These are phyloP conservation scores for Drosophila hamatofila DNA, from an alignment of 2,888 invertebrate genomes.

Conservation along the genomic window DNA sequence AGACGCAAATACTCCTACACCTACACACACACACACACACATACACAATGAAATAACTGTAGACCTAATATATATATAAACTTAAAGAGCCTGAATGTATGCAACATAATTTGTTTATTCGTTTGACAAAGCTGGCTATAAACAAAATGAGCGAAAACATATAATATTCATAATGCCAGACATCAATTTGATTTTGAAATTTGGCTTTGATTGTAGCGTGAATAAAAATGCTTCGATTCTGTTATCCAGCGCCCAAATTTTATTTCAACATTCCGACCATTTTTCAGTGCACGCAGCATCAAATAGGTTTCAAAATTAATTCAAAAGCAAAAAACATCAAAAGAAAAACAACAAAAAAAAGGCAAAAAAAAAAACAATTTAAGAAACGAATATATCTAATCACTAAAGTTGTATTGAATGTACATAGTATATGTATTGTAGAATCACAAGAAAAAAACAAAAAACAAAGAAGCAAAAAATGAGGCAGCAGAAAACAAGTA, in stretches of 20 bases:
- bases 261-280: neutral
- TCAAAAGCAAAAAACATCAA: slow-evolving; percentile 17
- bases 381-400: slow-evolving; percentile 9
- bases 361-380: slow-evolving; percentile 1
- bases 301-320: slow-evolving; percentile 51
- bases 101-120: slow-evolving; percentile 12
- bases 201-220: slow-evolving; percentile 21
- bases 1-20: slow-evolving; percentile 5
- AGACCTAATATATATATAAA: slow-evolving; percentile 2
- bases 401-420: slow-evolving; percentile 21
- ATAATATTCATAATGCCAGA: slow-evolving; percentile 7
- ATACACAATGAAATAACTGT: slow-evolving; percentile 20
- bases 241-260: neutral
- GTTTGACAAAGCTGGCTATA: neutral
- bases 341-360: neutral
- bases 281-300: slow-evolving; percentile 26
- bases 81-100: slow-evolving; percentile 25
- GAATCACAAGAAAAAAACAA: neutral
- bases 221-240: neutral
- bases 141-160: neutral
- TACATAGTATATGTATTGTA: slow-evolving; percentile 28
- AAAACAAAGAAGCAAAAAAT: neutral
- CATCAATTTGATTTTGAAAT: neutral
- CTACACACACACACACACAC: slow-evolving; percentile 9
- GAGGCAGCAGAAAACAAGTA: neutral